Evolutionary conservation across 1,140 invertebrate species (phyloP).

Genomic region (Venturia canescens): DNA sequence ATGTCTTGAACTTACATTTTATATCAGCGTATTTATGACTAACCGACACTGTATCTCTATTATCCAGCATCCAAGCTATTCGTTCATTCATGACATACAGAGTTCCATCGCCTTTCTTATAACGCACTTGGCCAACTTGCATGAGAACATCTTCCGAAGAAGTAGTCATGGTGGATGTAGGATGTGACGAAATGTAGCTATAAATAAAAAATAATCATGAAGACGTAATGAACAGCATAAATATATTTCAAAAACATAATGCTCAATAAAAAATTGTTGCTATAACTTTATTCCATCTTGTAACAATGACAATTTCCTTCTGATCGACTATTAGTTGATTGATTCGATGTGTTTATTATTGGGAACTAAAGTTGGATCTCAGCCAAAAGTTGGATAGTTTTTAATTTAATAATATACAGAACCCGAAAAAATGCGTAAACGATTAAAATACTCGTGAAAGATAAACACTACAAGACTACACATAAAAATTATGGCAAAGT

Average conservation of each 20-base stretch:
- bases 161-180: conserved; percentile 82
- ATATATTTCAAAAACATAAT: conserved; percentile 9
- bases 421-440: no score
- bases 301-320: no score
- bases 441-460: no score
- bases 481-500: not conserved
- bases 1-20: conserved; percentile 84
- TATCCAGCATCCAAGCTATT: conserved; percentile 96
- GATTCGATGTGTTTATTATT: no score
- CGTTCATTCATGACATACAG: conserved; percentile 97
- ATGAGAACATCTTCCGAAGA: conserved; percentile 95
- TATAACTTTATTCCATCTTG: no score
- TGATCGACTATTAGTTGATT: no score
- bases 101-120: conserved; percentile 97
- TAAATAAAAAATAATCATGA: conserved; percentile 50
- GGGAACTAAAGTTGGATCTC: no score
- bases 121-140: conserved; percentile 93
- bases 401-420: no score
- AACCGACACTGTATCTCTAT: conserved; percentile 92
- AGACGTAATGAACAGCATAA: conserved; percentile 48
- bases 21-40: conserved; percentile 97
- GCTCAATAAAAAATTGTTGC: not conserved
- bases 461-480: no score
- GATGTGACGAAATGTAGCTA: conserved; percentile 61
- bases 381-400: no score